These are phyloP conservation scores for Pholis gunnellus DNA, from an alignment of 2,113 vertebrate species.

Conservation along the genomic window DNA sequence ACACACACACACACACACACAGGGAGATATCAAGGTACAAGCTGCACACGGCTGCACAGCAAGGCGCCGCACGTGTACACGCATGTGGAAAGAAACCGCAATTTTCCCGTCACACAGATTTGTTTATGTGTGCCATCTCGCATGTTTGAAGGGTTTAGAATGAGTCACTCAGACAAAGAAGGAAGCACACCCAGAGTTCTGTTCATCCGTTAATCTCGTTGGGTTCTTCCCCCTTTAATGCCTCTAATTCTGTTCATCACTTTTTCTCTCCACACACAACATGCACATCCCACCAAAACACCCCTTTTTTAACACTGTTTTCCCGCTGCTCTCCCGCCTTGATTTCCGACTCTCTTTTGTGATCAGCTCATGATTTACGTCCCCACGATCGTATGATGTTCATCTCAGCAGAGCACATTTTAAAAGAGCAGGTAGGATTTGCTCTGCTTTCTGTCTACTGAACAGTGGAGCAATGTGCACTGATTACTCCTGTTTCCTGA, in stretches of 20 bases:
- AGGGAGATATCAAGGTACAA: constrained; percentile 48
- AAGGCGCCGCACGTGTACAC: constrained; percentile 12
- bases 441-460: constrained; percentile 62
- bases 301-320: constrained; percentile 60
- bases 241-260: constrained; percentile 66
- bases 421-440: constrained; percentile 72
- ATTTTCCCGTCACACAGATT: constrained; percentile 66
- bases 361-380: constrained; percentile 51
- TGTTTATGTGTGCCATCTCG: constrained; percentile 62
- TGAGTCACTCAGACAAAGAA: constrained; percentile 9
- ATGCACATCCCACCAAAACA: constrained; percentile 31
- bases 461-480: constrained; percentile 38
- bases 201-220: constrained; percentile 55
- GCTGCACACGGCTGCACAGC: constrained; percentile 31
- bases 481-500: not conserved
- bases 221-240: constrained; percentile 36
- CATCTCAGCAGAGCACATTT: constrained; percentile 61
- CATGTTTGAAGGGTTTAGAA: constrained; percentile 40
- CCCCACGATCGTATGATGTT: constrained; percentile 66
- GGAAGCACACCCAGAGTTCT: constrained; percentile 23
- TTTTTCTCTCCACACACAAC: constrained; percentile 38
- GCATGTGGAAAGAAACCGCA: not conserved
- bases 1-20: too few species aligned
- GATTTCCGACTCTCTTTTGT: constrained; percentile 28
- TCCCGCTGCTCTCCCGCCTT: constrained; percentile 55